phyloP scores from a whole-genome alignment of 2,888 invertebrate species.

The Epinotia ramella region DNA sequence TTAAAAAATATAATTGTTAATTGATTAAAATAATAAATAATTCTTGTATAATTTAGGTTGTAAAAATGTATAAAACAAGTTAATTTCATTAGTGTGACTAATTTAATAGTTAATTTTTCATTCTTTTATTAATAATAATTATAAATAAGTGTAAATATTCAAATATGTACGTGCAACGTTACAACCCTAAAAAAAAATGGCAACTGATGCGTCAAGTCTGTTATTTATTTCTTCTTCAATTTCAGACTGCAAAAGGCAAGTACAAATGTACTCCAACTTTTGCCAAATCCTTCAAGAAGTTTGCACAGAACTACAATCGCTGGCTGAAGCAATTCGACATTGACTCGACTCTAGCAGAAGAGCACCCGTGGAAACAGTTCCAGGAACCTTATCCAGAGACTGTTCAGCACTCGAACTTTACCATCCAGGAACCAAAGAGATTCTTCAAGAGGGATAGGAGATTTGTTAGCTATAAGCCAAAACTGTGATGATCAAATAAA shows the following conservation, averaged over 20 bases:
- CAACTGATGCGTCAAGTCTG: too few relatives aligned
- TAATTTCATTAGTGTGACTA: too few relatives aligned
- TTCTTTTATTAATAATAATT: too few relatives aligned
- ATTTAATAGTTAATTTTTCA: too few relatives aligned
- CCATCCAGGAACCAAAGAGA: conserved; percentile 71
- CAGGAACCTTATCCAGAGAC: conserved; percentile 73
- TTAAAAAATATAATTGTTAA: too few relatives aligned
- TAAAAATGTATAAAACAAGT: too few relatives aligned
- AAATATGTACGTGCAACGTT: too few relatives aligned
- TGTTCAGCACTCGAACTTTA: conserved; percentile 65
- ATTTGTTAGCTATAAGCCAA: conserved; percentile 51
- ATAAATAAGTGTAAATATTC: too few relatives aligned
- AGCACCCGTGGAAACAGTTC: conserved; percentile 89
- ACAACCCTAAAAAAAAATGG: too few relatives aligned
- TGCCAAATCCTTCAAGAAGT: conserved; percentile 69
- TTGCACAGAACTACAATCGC: conserved; percentile 62
- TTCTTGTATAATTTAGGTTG: too few relatives aligned
- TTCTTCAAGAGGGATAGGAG: conserved; percentile 67
- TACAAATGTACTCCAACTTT: conserved; percentile 62
- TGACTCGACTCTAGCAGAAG: conserved; percentile 68
- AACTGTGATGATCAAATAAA: conserved; percentile 61
- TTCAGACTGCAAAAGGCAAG: conserved; percentile 68
- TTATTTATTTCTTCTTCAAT: conserved; percentile 46
- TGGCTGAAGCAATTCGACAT: conserved; percentile 75
- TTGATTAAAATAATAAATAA: too few relatives aligned